Base-by-base conservation (phyloP, 1,140 invertebrate species). In the Plectus sambesii region DNA sequence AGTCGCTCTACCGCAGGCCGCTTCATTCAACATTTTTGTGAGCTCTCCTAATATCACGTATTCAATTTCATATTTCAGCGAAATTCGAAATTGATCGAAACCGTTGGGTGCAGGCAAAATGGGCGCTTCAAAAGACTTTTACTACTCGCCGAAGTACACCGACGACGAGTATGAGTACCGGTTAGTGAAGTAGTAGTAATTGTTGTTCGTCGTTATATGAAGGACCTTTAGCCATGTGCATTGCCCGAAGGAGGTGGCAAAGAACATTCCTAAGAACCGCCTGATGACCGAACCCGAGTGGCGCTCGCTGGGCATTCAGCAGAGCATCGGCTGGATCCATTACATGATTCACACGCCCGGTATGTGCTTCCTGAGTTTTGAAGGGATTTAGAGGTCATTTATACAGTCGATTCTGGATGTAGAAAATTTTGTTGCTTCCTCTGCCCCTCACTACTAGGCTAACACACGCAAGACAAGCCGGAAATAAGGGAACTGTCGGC, bases 221-320 rank as follows among this genome's bases (percentile, higher is more conserved):
- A 12, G 26, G 12, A 3, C 17, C 35, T 59, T 38, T 47, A 55
- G 56, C 55, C 89, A 96, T 76, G 88, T 94, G 0, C 85, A 92
- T 63, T 71, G 94, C 26, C 87, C 89, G 2, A 75, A 78, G 41
- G 87, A 92, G 53, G 74, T 93, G 42, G 84, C 84, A 0, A 82
- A 81, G 58, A 70, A 81, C 38, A 85, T 94, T 6, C 88, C 89
- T 5, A 83, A 84, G 64, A 81, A 82, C 8, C 87, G 90, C 69
- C 72, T 93, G 25, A 92, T 96, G 87, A 82, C 84, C 0, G 89
- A 96, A 73, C 81, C 80, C 0, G 89, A 94, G 74, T 96, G 90
- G 89, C 74, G 89, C 49, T 84, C 86, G 71, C 75, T 96, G 5
- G 89, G 88, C 12, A 86, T 96, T 4, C 86, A 93, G 66, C 89